phyloP scores from a whole-genome alignment of 2,797 vertebrate genomes.

The Oophaga sylvatica region DNA sequence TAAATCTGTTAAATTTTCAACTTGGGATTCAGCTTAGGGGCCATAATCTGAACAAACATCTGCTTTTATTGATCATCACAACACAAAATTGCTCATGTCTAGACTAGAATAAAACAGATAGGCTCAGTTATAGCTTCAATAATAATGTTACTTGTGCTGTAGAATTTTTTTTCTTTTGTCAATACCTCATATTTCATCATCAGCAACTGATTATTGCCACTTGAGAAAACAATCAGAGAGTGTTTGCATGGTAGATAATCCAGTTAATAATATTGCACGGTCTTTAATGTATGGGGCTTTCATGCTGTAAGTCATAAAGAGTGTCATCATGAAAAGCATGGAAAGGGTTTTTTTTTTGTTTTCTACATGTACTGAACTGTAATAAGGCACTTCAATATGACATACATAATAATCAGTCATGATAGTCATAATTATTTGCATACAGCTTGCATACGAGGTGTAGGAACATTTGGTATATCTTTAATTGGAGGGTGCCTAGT shows the following conservation, averaged over 20 bases:
- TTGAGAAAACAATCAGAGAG: slow-evolving; percentile 49
- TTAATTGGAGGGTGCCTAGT: background rate
- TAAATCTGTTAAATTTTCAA: slow-evolving; percentile 54
- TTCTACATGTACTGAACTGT: background rate
- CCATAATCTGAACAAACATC: slow-evolving; percentile 60
- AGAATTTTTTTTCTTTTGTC: slow-evolving; percentile 32
- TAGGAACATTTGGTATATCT: background rate
- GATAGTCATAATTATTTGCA: background rate
- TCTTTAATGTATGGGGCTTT: slow-evolving; percentile 19
- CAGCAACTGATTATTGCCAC: slow-evolving; percentile 45
- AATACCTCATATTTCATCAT: slow-evolving; percentile 57
- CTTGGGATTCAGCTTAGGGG: slow-evolving; percentile 42
- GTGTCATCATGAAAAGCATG: background rate
- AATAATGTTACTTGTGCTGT: slow-evolving; percentile 45
- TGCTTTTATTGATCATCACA: slow-evolving; percentile 59
- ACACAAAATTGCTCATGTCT: slow-evolving; percentile 60
- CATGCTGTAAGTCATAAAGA: background rate
- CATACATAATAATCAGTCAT: background rate
- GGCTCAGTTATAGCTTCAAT: slow-evolving; percentile 51
- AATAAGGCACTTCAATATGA: background rate
- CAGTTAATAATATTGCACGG: slow-evolving; percentile 18
- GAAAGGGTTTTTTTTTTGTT: background rate
- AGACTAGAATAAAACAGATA: slow-evolving; percentile 54
- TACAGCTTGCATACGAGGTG: background rate
- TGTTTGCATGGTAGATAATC: slow-evolving; percentile 25